Percentiles rank a stretch among this genome's conserved stretches.
Evolutionary conservation across 2,888 invertebrate species (phyloP).

Genomic region (Tachystola acroxantha): DNA sequence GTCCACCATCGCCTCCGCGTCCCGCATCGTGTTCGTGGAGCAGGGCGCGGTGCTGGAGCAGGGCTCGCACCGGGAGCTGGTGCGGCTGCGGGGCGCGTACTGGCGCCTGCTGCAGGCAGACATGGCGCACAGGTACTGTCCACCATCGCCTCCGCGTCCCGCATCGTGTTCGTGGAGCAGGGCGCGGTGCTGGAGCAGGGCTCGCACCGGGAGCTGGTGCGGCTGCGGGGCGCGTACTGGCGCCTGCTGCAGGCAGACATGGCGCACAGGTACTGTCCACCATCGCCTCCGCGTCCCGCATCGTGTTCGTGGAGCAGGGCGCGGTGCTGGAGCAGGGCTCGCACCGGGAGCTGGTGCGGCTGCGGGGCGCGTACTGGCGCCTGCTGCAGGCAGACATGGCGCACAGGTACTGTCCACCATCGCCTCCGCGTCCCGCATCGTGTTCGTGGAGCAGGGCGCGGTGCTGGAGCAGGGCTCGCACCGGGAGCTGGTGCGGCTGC

Average conservation of each 20-base stretch:
- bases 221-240: conserved; percentile 80
- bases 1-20: conserved; percentile 83
- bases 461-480: conserved; percentile 86
- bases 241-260: conserved; percentile 81
- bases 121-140: conserved; percentile 72
- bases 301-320: conserved; percentile 84
- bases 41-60: conserved; percentile 84
- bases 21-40: conserved; percentile 83
- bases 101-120: conserved; percentile 82
- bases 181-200: conserved; percentile 85
- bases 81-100: conserved; percentile 81
- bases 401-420: conserved; percentile 80
- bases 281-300: conserved; percentile 82
- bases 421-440: conserved; percentile 82
- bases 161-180: conserved; percentile 83
- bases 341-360: conserved; percentile 82
- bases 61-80: conserved; percentile 84
- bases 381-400: conserved; percentile 81
- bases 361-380: conserved; percentile 80
- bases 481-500: conserved; percentile 79
- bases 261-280: conserved; percentile 78
- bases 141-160: conserved; percentile 82
- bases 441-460: conserved; percentile 83
- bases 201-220: conserved; percentile 83
- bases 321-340: conserved; percentile 84